Base-by-base conservation (phyloP, 2,113 vertebrate species). In the Arothron firmamentum region DNA sequence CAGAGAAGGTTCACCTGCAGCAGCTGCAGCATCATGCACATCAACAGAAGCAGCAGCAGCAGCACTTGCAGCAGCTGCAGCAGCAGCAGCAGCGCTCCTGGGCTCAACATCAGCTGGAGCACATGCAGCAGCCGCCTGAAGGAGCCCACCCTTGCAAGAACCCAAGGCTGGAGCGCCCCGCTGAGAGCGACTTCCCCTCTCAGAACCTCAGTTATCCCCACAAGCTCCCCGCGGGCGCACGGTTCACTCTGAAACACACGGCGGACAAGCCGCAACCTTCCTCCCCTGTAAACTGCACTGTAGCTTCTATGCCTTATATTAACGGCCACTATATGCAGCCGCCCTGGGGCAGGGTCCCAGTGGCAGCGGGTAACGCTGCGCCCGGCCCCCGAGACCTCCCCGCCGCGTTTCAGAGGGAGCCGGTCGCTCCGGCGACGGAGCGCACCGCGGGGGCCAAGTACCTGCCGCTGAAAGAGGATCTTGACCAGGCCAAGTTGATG, bases 101-200 rank as follows among this genome's bases (percentile, higher is more conserved):
- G 97, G 93, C 92, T 76, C 95, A 96, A 89, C 96, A 96, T 82
- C 96, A 96, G 79, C 91, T 98, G 53, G 92, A 92, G 14, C 95
- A 98, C 88, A 92, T 97, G 81, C 96, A 97, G 88, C 95, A 96
- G 88, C 92, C 93, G 3, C 92, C 92, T 6, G 92, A 93, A 64
- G 93, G 91, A 13, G 86, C 89, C 42, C 91, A 93, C 17, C 84
- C 92, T 62, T 94, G 94, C 83, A 96, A 97, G 84, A 85, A 77
- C 54, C 94, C 87, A 66, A 91, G 93, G 84, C 68, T 81, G 75
- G 81, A 87, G 45, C 68, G 61, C 34, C 63, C 72, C 2, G 1
- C 62, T 80, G 84, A 88, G 72, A 78, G 92, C 80, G 74, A 92
- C 79, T 92, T 94, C 90, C 90, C 91, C 57, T 79, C 90, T 17